Percentiles rank a stretch among this genome's conserved stretches.
Conservation (phyloP, 2,797 vertebrate genomes). For the Falco columbarius region DNA sequence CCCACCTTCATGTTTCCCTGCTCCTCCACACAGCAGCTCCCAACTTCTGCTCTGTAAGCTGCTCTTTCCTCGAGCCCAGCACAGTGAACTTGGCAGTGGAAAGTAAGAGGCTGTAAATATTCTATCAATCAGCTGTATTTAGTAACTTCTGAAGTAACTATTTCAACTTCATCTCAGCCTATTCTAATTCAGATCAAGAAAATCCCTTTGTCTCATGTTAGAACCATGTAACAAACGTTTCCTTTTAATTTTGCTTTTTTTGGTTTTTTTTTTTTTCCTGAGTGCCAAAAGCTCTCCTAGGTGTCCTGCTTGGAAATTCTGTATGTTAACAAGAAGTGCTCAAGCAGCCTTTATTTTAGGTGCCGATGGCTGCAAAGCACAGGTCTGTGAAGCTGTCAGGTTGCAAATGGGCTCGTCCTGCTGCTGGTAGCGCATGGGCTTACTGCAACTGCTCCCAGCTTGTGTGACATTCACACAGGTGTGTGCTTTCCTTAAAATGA, state of each 20-base stretch:
- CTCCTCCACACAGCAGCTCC: neutral
- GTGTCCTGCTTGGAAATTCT: neutral
- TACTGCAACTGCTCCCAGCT: neutral
- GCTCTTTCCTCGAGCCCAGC: neutral
- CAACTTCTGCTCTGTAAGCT: neutral
- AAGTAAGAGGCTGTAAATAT: neutral
- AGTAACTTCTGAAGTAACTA: neutral
- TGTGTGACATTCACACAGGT: no score
- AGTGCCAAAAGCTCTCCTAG: neutral
- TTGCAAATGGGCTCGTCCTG: neutral
- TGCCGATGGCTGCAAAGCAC: neutral
- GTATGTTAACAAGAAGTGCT: neutral
- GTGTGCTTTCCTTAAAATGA: neutral
- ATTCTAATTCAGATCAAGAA: neutral
- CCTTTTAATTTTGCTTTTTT: neutral
- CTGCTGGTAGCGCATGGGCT: rapidly evolving
- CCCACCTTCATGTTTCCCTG: neutral
- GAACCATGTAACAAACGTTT: neutral
- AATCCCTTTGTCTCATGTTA: neutral
- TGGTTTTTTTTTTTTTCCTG: neutral
- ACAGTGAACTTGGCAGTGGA: neutral
- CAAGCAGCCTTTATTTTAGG: neutral
- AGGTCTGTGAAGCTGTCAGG: neutral
- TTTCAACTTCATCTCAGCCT: neutral
- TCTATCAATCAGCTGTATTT: neutral